These are phyloP conservation scores for Lasioglossum figueresi DNA, from an alignment of 2,888 invertebrate species.

Conservation along the genomic window DNA sequence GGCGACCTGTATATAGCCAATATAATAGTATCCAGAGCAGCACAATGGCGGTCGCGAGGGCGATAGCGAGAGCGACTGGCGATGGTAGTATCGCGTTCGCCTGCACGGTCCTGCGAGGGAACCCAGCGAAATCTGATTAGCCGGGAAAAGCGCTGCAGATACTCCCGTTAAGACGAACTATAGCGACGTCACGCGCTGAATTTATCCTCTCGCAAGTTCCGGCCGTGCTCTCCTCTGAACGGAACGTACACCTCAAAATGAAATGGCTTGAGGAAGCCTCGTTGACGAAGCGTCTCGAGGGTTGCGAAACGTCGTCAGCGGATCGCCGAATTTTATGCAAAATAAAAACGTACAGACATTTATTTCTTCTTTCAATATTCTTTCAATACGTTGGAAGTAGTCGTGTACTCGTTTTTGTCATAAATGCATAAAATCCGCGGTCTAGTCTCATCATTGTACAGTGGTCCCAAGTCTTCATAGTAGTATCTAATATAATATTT, in stretches of 20 bases:
- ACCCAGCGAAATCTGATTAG: conserved; percentile 72
- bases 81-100: conserved; percentile 33
- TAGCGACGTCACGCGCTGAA: conserved; percentile 66
- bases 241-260: conserved; percentile 45
- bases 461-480: no score
- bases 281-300: conserved; percentile 53
- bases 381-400: no score
- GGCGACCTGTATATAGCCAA: background rate
- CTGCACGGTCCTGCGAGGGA: conserved; percentile 49
- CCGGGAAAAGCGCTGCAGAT: conserved; percentile 71
- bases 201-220: conserved; percentile 61
- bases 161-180: conserved; percentile 71
- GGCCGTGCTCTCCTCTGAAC: conserved; percentile 46
- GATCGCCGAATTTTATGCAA: background rate
- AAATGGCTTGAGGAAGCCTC: conserved; percentile 63
- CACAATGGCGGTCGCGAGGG: conserved; percentile 16
- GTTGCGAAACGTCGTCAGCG: background rate
- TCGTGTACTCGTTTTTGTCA: no score
- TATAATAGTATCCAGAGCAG: background rate
- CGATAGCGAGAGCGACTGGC: background rate
- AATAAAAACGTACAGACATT: background rate
- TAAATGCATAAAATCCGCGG: no score
- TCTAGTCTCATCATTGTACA: no score
- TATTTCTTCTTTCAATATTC: no score
- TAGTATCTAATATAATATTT: no score